Percentiles rank a stretch among this genome's conserved stretches.
phyloP scores from a whole-genome alignment of 1,140 invertebrate genomes.

The Chionoecetes opilio region DNA sequence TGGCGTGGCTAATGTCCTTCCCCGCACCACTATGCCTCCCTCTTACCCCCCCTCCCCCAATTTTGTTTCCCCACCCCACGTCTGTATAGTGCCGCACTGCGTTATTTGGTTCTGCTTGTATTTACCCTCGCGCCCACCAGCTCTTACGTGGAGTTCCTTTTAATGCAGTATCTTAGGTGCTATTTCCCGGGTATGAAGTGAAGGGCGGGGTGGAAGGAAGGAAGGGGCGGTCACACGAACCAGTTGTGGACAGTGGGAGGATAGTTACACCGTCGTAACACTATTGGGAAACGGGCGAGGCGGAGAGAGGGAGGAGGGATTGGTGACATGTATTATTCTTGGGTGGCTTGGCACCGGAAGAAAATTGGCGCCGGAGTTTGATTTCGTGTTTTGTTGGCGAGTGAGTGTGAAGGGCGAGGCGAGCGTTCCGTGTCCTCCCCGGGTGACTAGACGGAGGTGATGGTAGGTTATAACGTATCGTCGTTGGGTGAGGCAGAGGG shows the following conservation, averaged over 20 bases:
- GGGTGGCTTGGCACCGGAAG: too few species aligned
- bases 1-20: too few species aligned
- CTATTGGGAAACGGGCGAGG: not conserved
- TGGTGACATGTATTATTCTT: too few species aligned
- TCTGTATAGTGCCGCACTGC: not conserved
- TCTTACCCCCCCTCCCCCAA: too few species aligned
- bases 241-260: not conserved
- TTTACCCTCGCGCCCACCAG: not conserved
- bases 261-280: not conserved
- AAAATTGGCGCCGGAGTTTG: not conserved
- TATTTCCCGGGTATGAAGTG: not conserved
- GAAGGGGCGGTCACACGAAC: not conserved
- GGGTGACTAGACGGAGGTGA: not conserved
- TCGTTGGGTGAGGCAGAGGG: not conserved
- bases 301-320: not conserved
- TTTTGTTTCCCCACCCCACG: too few species aligned
- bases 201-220: not conserved
- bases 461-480: not conserved
- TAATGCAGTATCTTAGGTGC: not conserved
- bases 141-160: not conserved
- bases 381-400: not conserved
- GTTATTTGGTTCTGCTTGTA: not conserved
- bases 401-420: not conserved
- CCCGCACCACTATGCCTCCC: too few species aligned
- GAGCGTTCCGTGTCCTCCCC: not conserved